A percentile compares a stretch with the other conserved stretches of the same genome.
Evolutionary conservation across 2,797 vertebrate species (phyloP).

Genomic region (Novumbra hubbsi): DNA sequence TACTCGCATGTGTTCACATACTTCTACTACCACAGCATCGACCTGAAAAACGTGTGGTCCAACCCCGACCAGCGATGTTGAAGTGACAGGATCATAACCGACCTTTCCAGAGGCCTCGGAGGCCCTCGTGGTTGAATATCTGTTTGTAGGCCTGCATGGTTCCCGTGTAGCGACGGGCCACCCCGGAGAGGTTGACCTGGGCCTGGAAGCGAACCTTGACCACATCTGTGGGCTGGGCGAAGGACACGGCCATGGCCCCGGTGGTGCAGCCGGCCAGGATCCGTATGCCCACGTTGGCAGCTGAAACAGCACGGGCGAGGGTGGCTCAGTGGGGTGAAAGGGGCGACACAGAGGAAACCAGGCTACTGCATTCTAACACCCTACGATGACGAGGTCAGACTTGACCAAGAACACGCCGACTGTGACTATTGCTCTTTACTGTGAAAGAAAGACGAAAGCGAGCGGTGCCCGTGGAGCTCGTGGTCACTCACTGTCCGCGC

Average conservation of each 20-base stretch:
- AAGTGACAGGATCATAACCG: not conserved
- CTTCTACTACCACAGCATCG: too few relatives aligned
- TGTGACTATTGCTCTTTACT: too few relatives aligned
- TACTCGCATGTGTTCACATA: too few relatives aligned
- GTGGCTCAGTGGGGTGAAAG: too few relatives aligned
- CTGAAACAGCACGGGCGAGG: conserved; percentile 50
- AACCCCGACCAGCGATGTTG: too few relatives aligned
- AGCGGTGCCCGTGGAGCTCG: too few relatives aligned
- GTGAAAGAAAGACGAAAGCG: too few relatives aligned
- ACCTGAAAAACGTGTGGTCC: too few relatives aligned
- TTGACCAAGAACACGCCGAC: too few relatives aligned
- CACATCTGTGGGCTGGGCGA: conserved; percentile 87
- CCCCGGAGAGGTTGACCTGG: conserved; percentile 77
- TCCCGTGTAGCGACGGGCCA: conserved; percentile 80
- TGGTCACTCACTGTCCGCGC: conserved; percentile 76
- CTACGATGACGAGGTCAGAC: too few relatives aligned
- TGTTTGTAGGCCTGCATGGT: conserved; percentile 86
- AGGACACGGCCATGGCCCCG: conserved; percentile 81
- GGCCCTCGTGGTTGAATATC: conserved; percentile 81
- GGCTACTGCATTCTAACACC: too few relatives aligned
- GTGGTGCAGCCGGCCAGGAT: conserved; percentile 85
- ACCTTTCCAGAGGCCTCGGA: conserved; percentile 89
- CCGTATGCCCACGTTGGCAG: conserved; percentile 68
- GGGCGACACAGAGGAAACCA: too few relatives aligned
- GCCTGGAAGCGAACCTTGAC: conserved; percentile 88